phyloP scores from a whole-genome alignment of 2,797 vertebrate species.

The Paedocypris micromegethes region DNA sequence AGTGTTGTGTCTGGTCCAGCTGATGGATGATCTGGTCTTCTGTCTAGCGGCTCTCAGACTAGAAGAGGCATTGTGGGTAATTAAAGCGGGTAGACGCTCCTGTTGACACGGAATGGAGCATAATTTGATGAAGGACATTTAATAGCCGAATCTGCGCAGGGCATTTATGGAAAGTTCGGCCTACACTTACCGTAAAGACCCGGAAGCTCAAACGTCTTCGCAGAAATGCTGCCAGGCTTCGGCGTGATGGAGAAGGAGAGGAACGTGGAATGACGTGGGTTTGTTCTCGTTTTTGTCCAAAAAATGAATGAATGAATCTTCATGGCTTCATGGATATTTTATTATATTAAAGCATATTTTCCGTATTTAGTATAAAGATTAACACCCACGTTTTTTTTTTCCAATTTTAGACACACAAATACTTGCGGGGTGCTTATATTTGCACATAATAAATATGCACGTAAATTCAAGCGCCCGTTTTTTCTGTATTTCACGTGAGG shows the following conservation, averaged over 20 bases:
- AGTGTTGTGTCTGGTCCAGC: constrained; percentile 10
- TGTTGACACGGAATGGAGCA: constrained; percentile 29
- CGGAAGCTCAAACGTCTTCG: constrained; percentile 2
- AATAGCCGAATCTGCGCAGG: constrained; percentile 31
- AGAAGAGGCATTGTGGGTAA: constrained; percentile 25
- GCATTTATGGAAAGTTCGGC: constrained; percentile 31
- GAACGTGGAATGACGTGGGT: not conserved
- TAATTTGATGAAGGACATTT: constrained; percentile 40
- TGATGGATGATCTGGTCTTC: constrained; percentile 17
- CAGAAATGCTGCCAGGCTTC: constrained; percentile 13
- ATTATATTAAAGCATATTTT: no score
- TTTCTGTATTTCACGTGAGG: no score
- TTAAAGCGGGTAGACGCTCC: constrained; percentile 24
- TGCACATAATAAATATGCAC: no score
- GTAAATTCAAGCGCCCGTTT: no score
- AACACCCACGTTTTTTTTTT: no score
- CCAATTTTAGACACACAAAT: no score
- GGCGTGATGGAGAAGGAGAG: constrained; percentile 7
- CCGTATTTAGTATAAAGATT: no score
- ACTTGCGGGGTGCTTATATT: no score
- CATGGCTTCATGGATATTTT: no score
- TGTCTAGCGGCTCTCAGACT: constrained; percentile 30
- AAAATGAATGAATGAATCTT: no score
- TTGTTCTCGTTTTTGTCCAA: not conserved
- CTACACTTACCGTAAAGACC: constrained; percentile 26